Conservation (phyloP, 1,140 invertebrate species). For the Tetragonula clypearis region DNA sequence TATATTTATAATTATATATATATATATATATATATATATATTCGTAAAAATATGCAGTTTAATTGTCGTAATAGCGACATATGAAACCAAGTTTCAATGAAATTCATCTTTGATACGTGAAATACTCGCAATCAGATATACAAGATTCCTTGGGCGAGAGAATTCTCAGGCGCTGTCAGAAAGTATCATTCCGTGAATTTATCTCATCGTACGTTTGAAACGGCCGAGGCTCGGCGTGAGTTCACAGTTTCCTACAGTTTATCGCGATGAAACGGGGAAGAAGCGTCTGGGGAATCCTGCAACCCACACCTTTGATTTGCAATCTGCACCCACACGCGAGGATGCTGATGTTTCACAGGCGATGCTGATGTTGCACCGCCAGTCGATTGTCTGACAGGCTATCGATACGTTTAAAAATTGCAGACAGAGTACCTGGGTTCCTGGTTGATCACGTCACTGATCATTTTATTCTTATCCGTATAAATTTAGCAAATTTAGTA, state of each 20-base stretch:
- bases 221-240: not conserved
- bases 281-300: too few species aligned
- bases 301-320: not conserved
- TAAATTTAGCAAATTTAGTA: too few species aligned
- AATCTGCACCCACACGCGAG: not conserved
- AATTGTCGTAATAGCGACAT: too few species aligned
- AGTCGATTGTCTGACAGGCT: not conserved
- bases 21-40: too few species aligned
- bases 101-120: too few species aligned
- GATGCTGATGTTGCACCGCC: not conserved
- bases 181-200: not conserved
- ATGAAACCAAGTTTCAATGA: too few species aligned
- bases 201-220: not conserved
- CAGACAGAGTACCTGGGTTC: not conserved
- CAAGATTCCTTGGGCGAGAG: not conserved
- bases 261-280: constrained; percentile 45
- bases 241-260: constrained; percentile 1
- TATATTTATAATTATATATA: too few species aligned
- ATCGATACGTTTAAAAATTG: not conserved
- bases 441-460: not conserved
- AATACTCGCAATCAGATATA: too few species aligned
- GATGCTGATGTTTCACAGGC: not conserved
- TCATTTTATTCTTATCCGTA: not conserved
- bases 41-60: too few species aligned
- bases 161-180: not conserved